Evolutionary conservation across 2,888 invertebrate genomes (phyloP).

Genomic region (Poecilus cupreus): DNA sequence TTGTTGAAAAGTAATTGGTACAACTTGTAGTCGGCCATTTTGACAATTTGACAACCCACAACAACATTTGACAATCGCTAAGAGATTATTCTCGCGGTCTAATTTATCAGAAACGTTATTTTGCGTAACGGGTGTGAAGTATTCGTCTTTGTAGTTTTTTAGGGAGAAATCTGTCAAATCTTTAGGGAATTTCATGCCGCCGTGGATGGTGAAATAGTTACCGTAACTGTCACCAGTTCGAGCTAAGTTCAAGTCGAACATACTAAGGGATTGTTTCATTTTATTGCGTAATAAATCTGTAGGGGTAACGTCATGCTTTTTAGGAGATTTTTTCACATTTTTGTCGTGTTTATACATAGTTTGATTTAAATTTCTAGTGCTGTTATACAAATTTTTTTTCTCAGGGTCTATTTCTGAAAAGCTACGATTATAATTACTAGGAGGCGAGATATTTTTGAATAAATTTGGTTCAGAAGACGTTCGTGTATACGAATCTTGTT

Average conservation of each 20-base stretch:
- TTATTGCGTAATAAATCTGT: conserved; percentile 65
- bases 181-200: conserved; percentile 64
- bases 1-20: conserved; percentile 56
- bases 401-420: conserved; percentile 33
- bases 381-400: not conserved
- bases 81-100: conserved; percentile 39
- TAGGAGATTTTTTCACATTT: conserved; percentile 31
- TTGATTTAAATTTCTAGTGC: not conserved
- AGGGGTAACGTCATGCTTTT: conserved; percentile 61
- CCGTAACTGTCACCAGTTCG: conserved; percentile 63
- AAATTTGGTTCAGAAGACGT: conserved; percentile 51
- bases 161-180: conserved; percentile 59
- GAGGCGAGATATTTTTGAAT: conserved; percentile 13
- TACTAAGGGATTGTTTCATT: conserved; percentile 71
- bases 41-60: conserved; percentile 50
- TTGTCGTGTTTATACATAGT: not conserved
- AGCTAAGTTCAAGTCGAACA: conserved; percentile 62
- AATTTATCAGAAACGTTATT: not conserved
- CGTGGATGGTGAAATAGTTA: conserved; percentile 72
- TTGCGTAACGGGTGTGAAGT: not conserved
- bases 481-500: conserved; percentile 30
- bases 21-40: conserved; percentile 52
- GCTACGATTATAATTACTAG: conserved; percentile 39
- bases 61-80: conserved; percentile 59
- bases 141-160: conserved; percentile 55